Conservation (phyloP, 2,888 invertebrate species). For the Notodonta ziczac region DNA sequence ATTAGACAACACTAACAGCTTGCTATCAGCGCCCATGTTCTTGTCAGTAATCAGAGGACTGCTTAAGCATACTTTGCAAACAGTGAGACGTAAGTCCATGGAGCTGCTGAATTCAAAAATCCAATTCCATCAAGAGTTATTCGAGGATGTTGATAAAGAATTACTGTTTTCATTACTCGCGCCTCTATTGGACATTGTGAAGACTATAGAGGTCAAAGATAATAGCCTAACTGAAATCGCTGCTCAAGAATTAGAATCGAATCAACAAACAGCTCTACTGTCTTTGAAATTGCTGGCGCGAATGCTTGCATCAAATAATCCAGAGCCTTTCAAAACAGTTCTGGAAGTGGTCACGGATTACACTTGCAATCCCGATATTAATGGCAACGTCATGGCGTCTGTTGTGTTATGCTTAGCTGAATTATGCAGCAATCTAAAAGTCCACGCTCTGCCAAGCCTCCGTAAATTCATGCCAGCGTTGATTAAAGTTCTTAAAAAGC, state of each 20-base stretch:
- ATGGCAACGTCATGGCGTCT: slow-evolving; percentile 88
- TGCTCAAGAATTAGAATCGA: slow-evolving; percentile 86
- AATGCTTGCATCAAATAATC: slow-evolving; percentile 87
- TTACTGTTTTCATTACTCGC: slow-evolving; percentile 85
- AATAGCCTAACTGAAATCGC: slow-evolving; percentile 55
- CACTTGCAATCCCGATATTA: slow-evolving; percentile 76
- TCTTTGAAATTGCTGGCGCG: slow-evolving; percentile 93
- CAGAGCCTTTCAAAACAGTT: slow-evolving; percentile 88
- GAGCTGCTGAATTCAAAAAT: slow-evolving; percentile 94
- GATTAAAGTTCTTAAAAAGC: slow-evolving; percentile 86
- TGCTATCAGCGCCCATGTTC: slow-evolving; percentile 92
- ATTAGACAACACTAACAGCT: slow-evolving; percentile 90
- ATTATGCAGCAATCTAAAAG: slow-evolving; percentile 89
- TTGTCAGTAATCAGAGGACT: slow-evolving; percentile 90
- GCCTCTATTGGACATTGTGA: slow-evolving; percentile 85
- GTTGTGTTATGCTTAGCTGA: slow-evolving; percentile 91
- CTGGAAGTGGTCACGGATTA: slow-evolving; percentile 88
- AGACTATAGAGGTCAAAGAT: slow-evolving; percentile 74
- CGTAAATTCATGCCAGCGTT: slow-evolving; percentile 92
- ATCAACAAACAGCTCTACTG: slow-evolving; percentile 93
- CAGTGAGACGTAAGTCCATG: slow-evolving; percentile 91
- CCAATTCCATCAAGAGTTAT: slow-evolving; percentile 87
- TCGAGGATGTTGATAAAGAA: slow-evolving; percentile 77
- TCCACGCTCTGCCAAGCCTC: slow-evolving; percentile 89
- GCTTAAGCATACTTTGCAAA: slow-evolving; percentile 87